Evolutionary conservation across 2,113 vertebrate species (phyloP), one percentile per base, ranked within the genome.

Genomic region (Dromiciops gliroides): DNA sequence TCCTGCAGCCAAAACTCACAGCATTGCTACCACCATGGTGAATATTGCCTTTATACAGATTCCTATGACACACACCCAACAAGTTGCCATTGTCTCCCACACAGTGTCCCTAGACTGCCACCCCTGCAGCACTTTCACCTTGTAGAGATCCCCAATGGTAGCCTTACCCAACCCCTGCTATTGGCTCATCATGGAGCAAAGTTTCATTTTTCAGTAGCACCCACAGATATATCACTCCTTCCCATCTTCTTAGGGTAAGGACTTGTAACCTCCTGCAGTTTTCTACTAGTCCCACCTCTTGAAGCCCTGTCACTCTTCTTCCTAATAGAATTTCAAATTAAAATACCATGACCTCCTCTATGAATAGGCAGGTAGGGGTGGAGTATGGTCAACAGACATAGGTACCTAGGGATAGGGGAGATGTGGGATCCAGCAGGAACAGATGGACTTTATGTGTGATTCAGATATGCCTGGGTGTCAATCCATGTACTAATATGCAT

Each of bases 321-420:
- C 99, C 89, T 99, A 98, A 11, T 99, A 99, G 98, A 99, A 98
- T 98, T 99, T 99, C 98, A 99, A 99, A 94, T 99, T 99, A 97
- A 99, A 99, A 96, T 99, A 99, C 95, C 97, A 99, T 0, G 99
- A 99, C 97, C 99, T 99, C 0, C 96, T 97, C 94, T 99, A 99
- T 0, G 99, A 99, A 97, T 98, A 98, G 67, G 99, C 98, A 0
- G 96, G 97, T 94, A 93, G 53, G 0, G 44, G 96, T 0, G 11
- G 93, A 26, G 93, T 97, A 97, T 94, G 0, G 99, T 98, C 0
- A 97, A 96, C 88, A 48, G 97, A 44, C 98, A 97, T 92, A 98
- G 98, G 97, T 99, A 98, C 98, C 99, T 99, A 56, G 97, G 97
- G 96, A 98, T 98, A 75, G 99, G 99, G 92, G 99, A 99, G 99